Evolutionary conservation across 2,888 invertebrate genomes (phyloP).

Genomic region (Drosophila acutilabella): DNA sequence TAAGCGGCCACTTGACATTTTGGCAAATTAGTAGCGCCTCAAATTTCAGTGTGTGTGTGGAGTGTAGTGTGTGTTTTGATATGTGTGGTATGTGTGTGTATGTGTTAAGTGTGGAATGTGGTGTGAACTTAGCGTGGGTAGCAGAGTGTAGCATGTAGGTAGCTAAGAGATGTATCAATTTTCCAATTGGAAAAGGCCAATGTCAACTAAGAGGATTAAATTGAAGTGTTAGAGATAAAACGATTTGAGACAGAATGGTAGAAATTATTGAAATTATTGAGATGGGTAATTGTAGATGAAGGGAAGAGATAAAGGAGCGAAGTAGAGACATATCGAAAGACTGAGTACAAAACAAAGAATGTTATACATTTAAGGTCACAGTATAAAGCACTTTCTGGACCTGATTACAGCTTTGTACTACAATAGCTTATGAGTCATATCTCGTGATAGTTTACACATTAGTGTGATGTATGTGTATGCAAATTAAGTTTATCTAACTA

Average conservation of each 20-base stretch:
- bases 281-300: not conserved
- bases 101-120: slow-evolving; percentile 8
- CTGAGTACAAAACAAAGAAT: too few species aligned
- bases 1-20: slow-evolving; percentile 73
- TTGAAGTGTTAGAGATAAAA: slow-evolving; percentile 19
- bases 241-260: not conserved
- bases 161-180: slow-evolving; percentile 48
- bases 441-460: not conserved
- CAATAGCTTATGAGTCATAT: not conserved
- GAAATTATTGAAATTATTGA: not conserved
- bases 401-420: not conserved
- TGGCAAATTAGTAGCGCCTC: slow-evolving; percentile 75
- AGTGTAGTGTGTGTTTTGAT: slow-evolving; percentile 16
- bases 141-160: slow-evolving; percentile 23
- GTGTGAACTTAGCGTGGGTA: slow-evolving; percentile 23
- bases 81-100: not conserved
- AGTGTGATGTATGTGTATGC: slow-evolving; percentile 20
- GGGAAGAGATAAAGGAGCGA: not conserved
- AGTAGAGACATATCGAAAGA: too few species aligned
- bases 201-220: slow-evolving; percentile 35
- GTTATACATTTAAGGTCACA: too few species aligned
- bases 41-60: slow-evolving; percentile 54
- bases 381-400: too few species aligned
- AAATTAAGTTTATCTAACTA: slow-evolving; percentile 44
- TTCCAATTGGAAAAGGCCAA: slow-evolving; percentile 26